Percentiles rank a stretch among this genome's conserved stretches.
Conservation (phyloP, 2,113 vertebrate genomes). For the Oncorhynchus gorbuscha region DNA sequence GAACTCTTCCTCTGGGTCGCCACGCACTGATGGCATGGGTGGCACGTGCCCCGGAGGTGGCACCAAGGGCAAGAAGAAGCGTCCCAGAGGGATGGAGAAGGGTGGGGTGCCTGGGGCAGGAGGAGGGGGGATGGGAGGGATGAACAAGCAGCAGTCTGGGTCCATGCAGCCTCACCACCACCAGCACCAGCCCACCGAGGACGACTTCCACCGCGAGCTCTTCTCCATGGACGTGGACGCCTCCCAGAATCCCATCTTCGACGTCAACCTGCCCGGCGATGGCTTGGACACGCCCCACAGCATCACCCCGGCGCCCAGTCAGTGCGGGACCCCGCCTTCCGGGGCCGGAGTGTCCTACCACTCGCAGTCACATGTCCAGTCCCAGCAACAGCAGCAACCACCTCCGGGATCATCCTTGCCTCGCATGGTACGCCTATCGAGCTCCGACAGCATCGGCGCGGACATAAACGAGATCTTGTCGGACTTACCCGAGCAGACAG, state of each 20-base stretch:
- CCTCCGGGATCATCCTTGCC: conserved; percentile 67
- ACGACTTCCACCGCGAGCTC: conserved; percentile 96
- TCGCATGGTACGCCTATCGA: conserved; percentile 90
- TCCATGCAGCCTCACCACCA: conserved; percentile 68
- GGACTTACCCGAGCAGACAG: conserved; percentile 93
- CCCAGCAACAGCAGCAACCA: conserved; percentile 66
- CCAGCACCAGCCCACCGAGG: conserved; percentile 83
- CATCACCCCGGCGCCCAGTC: conserved; percentile 95
- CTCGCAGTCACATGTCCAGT: conserved; percentile 68
- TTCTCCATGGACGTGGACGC: conserved; percentile 97
- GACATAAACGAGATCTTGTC: conserved; percentile 96
- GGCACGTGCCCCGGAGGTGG: conserved; percentile 58
- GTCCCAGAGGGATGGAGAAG: conserved; percentile 84
- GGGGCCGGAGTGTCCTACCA: conserved; percentile 72
- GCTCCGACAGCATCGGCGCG: conserved; percentile 93
- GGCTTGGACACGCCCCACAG: conserved; percentile 92
- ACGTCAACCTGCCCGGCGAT: conserved; percentile 91
- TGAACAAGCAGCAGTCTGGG: conserved; percentile 59
- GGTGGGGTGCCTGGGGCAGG: conserved; percentile 41
- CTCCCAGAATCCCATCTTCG: conserved; percentile 96
- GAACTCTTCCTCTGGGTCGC: conserved; percentile 93
- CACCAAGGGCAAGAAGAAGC: conserved; percentile 92
- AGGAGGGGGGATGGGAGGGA: conserved; percentile 53
- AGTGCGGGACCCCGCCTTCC: conserved; percentile 92
- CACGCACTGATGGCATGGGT: conserved; percentile 80